phyloP scores from a whole-genome alignment of 2,797 vertebrate genomes.

The Myiotriccus ornatus region DNA sequence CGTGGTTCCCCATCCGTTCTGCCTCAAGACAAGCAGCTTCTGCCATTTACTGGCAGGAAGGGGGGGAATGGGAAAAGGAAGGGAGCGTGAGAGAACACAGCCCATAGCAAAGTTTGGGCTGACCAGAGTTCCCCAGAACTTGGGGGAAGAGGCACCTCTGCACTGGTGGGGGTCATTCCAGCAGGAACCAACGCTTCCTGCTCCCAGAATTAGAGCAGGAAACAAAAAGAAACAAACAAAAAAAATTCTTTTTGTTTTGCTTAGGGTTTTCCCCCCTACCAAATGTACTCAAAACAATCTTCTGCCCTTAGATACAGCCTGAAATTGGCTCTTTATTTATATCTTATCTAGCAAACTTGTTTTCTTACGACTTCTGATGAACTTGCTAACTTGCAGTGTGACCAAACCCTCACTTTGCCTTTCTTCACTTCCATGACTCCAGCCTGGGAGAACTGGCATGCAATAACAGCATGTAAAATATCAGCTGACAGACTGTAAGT shows the following conservation, averaged over 20 bases:
- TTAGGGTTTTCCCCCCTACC: rapidly evolving
- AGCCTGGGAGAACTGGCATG: neutral
- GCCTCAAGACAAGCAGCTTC: neutral
- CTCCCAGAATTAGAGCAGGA: neutral
- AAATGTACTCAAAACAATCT: neutral
- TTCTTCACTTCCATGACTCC: neutral
- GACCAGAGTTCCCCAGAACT: neutral
- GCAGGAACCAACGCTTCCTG: neutral
- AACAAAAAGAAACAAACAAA: too few relatives aligned
- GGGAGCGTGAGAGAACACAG: neutral
- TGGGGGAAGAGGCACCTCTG: neutral
- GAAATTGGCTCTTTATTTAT: neutral
- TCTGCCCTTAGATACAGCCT: neutral
- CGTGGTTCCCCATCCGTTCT: neutral
- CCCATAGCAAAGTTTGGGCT: rapidly evolving
- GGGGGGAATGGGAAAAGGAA: neutral
- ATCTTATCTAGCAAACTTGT: neutral
- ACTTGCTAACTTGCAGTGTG: neutral
- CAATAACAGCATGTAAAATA: constrained; percentile 3
- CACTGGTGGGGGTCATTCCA: neutral
- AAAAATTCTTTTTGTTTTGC: too few relatives aligned
- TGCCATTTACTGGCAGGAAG: neutral
- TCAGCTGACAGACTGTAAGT: neutral
- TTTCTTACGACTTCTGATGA: neutral
- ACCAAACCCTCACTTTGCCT: neutral